Evolutionary conservation across 2,797 vertebrate genomes (phyloP).

Genomic region (Rhincodon typus): DNA sequence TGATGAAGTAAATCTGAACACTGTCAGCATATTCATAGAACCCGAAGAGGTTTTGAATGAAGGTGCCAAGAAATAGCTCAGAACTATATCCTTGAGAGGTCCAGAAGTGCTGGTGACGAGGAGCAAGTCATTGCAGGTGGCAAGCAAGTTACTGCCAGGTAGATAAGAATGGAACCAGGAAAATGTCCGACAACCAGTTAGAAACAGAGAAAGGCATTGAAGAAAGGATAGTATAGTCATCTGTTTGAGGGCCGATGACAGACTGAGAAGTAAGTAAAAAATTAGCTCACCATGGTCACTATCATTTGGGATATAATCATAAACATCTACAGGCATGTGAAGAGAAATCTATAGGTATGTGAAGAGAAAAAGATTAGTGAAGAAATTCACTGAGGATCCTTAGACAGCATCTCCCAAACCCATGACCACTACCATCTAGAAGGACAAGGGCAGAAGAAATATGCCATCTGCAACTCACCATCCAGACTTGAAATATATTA

Average conservation of each 20-base stretch:
- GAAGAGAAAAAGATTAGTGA: no score
- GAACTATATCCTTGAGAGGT: not conserved
- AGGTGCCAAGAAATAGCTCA: not conserved
- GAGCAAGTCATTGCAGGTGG: not conserved
- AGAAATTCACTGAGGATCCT: no score
- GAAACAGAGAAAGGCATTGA: not conserved
- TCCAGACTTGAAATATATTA: no score
- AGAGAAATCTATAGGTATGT: no score
- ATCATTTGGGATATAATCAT: not conserved
- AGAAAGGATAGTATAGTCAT: not conserved
- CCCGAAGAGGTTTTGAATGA: not conserved
- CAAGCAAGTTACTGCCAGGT: no score
- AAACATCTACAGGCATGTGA: no score
- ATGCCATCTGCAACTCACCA: no score
- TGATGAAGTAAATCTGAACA: not conserved
- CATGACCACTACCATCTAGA: no score
- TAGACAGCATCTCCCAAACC: no score
- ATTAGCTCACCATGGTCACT: not conserved
- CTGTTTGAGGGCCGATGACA: not conserved
- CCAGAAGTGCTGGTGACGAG: not conserved
- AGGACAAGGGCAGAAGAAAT: no score
- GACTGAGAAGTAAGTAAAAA: not conserved
- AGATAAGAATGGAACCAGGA: not conserved
- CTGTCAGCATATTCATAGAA: not conserved
- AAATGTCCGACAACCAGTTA: no score